Evolutionary conservation across 2,113 vertebrate genomes (phyloP).

Genomic region (Cyphomyrus discorhynchus): DNA sequence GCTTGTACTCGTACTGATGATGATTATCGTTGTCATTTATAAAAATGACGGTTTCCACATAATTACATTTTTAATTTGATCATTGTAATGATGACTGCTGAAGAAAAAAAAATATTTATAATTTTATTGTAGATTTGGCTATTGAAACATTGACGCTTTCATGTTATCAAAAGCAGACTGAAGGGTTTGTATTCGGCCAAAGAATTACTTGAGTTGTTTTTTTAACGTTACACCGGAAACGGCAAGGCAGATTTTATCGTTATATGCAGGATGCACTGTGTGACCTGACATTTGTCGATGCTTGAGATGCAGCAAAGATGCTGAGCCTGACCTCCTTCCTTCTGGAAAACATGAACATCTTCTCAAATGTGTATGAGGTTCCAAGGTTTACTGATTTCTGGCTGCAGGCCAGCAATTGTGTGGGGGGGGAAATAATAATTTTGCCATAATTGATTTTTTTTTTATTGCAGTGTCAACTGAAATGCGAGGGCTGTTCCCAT

Average conservation of each 20-base stretch:
- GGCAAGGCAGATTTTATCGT: not conserved
- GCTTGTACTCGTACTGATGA: conserved; percentile 6
- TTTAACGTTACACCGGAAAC: not conserved
- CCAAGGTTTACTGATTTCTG: not conserved
- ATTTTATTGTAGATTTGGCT: conserved; percentile 1
- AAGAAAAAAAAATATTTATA: not conserved
- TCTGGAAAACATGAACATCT: not conserved
- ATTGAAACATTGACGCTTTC: not conserved
- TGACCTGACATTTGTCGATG: not conserved
- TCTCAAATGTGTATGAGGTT: not conserved
- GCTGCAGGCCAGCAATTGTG: not conserved
- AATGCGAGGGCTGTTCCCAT: not conserved
- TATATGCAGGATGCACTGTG: not conserved
- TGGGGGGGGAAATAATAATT: not conserved
- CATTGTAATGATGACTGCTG: not conserved
- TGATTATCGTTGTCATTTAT: not conserved
- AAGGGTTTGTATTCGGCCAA: not conserved
- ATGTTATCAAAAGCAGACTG: not conserved
- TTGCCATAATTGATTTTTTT: not conserved
- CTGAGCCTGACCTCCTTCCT: not conserved
- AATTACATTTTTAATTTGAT: conserved; percentile 7
- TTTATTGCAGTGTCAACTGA: not conserved
- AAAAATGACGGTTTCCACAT: not conserved
- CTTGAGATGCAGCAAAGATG: not conserved
- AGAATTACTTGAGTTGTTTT: not conserved